phyloP scores from a whole-genome alignment of 2,113 vertebrate genomes.

The Lates calcarifer region DNA sequence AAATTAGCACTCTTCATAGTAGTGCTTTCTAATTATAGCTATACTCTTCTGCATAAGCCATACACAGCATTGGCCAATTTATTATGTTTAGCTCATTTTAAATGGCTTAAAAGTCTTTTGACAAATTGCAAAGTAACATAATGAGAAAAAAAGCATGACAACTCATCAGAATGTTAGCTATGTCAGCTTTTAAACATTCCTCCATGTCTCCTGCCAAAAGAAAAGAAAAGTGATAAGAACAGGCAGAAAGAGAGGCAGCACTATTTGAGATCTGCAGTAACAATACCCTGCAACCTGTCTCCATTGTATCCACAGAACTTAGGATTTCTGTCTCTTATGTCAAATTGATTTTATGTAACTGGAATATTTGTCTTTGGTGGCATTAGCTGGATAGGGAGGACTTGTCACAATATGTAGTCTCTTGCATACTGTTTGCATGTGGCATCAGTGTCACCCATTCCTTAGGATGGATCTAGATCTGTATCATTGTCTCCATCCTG shows the following conservation, averaged over 20 bases:
- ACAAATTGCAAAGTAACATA: slow-evolving; percentile 40
- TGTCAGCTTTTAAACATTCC: slow-evolving; percentile 31
- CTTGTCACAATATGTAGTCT: slow-evolving; percentile 33
- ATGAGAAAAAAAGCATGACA: slow-evolving; percentile 28
- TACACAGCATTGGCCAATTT: slow-evolving; percentile 18
- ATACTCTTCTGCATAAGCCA: slow-evolving; percentile 11
- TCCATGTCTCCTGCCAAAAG: slow-evolving; percentile 17
- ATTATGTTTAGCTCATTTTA: slow-evolving; percentile 30
- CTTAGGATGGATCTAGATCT: slow-evolving; percentile 27
- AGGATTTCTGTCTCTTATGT: slow-evolving; percentile 24
- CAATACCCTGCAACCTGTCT: slow-evolving; percentile 1
- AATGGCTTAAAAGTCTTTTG: slow-evolving; percentile 34
- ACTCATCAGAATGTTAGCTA: slow-evolving; percentile 30
- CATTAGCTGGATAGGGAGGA: slow-evolving; percentile 19
- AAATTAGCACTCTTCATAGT: slow-evolving; percentile 55
- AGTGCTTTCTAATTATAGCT: slow-evolving; percentile 51
- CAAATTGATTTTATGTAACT: slow-evolving; percentile 3
- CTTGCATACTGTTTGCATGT: slow-evolving; percentile 2
- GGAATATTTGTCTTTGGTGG: slow-evolving; percentile 2
- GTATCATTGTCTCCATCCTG: slow-evolving; percentile 45
- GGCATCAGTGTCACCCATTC: slow-evolving; percentile 44
- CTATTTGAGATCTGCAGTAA: slow-evolving; percentile 4
- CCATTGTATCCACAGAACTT: slow-evolving; percentile 1
- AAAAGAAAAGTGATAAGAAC: slow-evolving; percentile 8
- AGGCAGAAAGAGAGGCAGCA: neutral